Base-by-base conservation (phyloP, 2,888 invertebrate genomes). In the Dasypolia templi region DNA sequence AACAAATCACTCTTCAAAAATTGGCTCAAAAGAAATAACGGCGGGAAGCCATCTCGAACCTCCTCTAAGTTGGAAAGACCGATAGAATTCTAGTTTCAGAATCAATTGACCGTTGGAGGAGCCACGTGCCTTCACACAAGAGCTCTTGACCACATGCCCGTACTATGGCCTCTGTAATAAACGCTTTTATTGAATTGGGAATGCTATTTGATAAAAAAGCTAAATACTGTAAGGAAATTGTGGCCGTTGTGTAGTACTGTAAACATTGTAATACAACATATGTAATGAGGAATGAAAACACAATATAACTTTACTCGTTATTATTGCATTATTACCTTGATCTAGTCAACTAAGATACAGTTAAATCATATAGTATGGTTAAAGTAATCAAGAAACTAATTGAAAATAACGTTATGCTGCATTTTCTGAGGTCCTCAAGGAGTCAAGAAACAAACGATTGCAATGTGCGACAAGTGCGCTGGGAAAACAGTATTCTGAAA, bases 1-100 rank as follows among this genome's bases (percentile, higher is more conserved):
- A 79, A 46, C 56, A 61, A 70, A 67, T 72, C 62, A 35, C 55
- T 63, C 14, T 35, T 55, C 29, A 63, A 74, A 77, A 79, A 75
- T 58, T 55, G 58, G 58, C 49, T 82, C 72, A 81, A 85, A 82
- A 76, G 84, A 89, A 88, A 86, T 83, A 87, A 86, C 75, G 82
- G 77, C n/a, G 75, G 68, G 67, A 79, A 83, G 76, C 59, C 75
- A 79, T 75, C 86, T 87, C 76, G 68, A 86, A 84, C 49, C 74
- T 79, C 66, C 83, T 90, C 68, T n/a, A 73, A 87, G 86, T 87
- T 87, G 83, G 71, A 84, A 88, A 88, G 84, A 86, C 86, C 89
- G 85, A 88, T 90, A 81, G 81, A 77, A 84, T 84, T 87, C 90
- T 90, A 91, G 90, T 91, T 91, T 90, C 89, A 88, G 90, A 90